A percentile compares a stretch with the other conserved stretches of the same genome.
These are phyloP conservation scores for Clusia tigrina DNA, from an alignment of 2,888 invertebrate genomes.

Conservation along the genomic window DNA sequence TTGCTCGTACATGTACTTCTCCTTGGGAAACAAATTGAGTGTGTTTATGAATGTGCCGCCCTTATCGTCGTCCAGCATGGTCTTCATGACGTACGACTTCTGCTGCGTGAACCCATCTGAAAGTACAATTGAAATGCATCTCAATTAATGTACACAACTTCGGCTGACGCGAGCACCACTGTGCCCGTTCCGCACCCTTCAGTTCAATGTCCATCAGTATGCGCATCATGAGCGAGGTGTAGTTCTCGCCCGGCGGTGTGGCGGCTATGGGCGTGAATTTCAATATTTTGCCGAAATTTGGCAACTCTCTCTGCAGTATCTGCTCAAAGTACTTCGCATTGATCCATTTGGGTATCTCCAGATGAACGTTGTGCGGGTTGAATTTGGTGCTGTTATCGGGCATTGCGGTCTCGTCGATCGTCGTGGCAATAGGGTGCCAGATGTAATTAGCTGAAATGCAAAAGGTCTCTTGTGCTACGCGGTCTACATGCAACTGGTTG, in stretches of 20 bases:
- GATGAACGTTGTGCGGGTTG: constrained; percentile 28
- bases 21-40: constrained; percentile 59
- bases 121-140: constrained; percentile 4
- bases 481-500: not conserved
- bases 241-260: constrained; percentile 59
- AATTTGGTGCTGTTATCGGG: constrained; percentile 53
- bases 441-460: not conserved
- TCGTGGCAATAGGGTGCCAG: not conserved
- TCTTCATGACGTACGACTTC: constrained; percentile 57
- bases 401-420: constrained; percentile 34
- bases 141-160: too few relatives aligned
- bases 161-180: too few relatives aligned
- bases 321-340: constrained; percentile 52
- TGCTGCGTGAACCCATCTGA: constrained; percentile 53
- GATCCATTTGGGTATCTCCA: constrained; percentile 54
- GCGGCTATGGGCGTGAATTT: constrained; percentile 54
- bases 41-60: constrained; percentile 52
- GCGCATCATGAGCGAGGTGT: constrained; percentile 57
- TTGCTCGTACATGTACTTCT: constrained; percentile 55
- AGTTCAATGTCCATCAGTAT: constrained; percentile 57
- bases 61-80: constrained; percentile 49
- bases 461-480: not conserved
- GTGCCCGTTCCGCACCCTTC: constrained; percentile 52
- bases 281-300: constrained; percentile 49
- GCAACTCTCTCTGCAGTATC: constrained; percentile 49